Evolutionary conservation across 2,797 vertebrate genomes (phyloP).

Genomic region (Syncerus caffer): DNA sequence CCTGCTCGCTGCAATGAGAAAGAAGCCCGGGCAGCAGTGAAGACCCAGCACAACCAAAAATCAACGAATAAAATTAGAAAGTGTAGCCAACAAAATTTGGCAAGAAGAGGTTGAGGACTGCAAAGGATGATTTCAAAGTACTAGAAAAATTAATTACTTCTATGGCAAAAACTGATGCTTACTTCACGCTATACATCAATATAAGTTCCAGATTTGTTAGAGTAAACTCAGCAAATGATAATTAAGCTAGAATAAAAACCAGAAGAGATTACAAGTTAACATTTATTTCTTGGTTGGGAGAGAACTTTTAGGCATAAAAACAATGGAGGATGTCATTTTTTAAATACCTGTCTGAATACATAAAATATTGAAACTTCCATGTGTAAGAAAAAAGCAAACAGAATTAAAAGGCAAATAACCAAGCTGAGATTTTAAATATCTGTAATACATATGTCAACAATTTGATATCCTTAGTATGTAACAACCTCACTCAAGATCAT

Average conservation of each 20-base stretch:
- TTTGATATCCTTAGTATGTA: background rate
- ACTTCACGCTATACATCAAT: background rate
- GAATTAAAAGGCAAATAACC: slow-evolving; percentile 13
- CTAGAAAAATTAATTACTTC: background rate
- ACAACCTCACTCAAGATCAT: background rate
- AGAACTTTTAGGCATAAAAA: background rate
- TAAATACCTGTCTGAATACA: background rate
- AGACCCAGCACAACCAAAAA: background rate
- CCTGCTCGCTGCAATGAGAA: background rate
- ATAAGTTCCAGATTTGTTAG: background rate
- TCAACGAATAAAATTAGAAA: background rate
- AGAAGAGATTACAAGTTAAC: slow-evolving; percentile 4
- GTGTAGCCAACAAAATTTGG: background rate
- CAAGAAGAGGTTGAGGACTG: background rate
- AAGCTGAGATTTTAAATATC: background rate
- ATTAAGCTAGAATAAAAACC: background rate
- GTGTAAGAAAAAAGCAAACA: background rate
- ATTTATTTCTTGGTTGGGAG: background rate
- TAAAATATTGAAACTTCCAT: background rate
- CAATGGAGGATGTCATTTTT: background rate
- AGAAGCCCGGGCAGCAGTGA: background rate
- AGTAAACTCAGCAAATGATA: background rate
- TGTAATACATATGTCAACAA: background rate
- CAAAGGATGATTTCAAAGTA: background rate
- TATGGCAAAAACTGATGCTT: background rate